Conservation (phyloP, 2,888 invertebrate species). For the Brachyptera putata region DNA sequence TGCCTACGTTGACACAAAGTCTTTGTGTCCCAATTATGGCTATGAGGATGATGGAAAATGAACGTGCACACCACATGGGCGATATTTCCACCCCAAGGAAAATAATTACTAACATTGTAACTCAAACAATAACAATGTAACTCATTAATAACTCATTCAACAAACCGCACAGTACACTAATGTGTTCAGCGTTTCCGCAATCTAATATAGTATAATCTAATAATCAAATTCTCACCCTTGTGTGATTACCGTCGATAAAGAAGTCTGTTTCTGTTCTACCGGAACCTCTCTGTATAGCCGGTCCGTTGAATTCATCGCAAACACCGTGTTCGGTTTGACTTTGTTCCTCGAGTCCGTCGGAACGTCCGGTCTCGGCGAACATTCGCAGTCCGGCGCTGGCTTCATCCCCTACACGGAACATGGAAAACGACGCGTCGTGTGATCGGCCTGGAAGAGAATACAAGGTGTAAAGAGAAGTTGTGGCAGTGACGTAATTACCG, state of each 20-base stretch:
- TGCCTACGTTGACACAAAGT: too few species aligned
- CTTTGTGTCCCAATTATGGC: too few species aligned
- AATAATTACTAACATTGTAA: too few species aligned
- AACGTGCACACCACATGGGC: too few species aligned
- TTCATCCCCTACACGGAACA: conserved; percentile 75
- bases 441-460: conserved; percentile 68
- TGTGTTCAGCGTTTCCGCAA: too few species aligned
- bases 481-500: not conserved
- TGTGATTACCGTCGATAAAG: conserved; percentile 89
- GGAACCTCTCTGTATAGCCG: conserved; percentile 67
- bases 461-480: not conserved
- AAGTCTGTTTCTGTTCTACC: conserved; percentile 77
- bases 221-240: conserved; percentile 72
- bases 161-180: too few species aligned
- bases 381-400: conserved; percentile 73
- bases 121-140: too few species aligned
- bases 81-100: too few species aligned
- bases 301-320: conserved; percentile 77
- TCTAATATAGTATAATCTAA: too few species aligned
- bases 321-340: conserved; percentile 72
- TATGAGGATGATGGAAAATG: too few species aligned
- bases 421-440: conserved; percentile 73
- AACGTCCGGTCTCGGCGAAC: conserved; percentile 81
- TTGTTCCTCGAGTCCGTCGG: conserved; percentile 66
- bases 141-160: too few species aligned